Evolutionary conservation across 2,797 vertebrate species (phyloP), one percentile per base, ranked within the genome.

Genomic region (Carcharodon carcharias): DNA sequence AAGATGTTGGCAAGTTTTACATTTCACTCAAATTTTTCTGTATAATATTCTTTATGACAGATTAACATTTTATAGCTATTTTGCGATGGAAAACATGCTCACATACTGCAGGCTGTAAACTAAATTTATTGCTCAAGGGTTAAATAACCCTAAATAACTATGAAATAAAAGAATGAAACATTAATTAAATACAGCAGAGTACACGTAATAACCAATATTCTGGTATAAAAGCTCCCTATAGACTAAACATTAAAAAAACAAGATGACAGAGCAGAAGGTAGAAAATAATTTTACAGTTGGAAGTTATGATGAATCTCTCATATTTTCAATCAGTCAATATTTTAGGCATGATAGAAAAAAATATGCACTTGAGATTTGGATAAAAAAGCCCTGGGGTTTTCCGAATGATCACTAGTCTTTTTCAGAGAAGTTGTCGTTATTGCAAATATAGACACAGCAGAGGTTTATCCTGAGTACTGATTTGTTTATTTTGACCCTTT

Each of bases 61-160:
- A 95, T 95, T 73, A 95, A 77, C 94, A 77, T 95, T 73, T 95
- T 71, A 93, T 93, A 67, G 91, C 63, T 93, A 95, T 77, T 95
- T 77, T 95, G 94, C 94, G 73, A 56, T 56, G 54, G 94, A 77
- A 73, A 77, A 54, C 45, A 54, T 77, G 28, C 69, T 95, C 26
- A 95, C 50, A 56, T 56, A 35, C 54, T 58, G 50, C 69, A 73
- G 94, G 40, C 94, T 95, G 69, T 95, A 95, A 95, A 95, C 69
- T 58, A n/a, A 71, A 73, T 73, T 54, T 95, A 71, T 77, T 95
- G 71, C 26, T 71, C 71, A 95, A 71, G 97, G 98, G 96, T 97
- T 98, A 97, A 97, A 97, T 96, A 97, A 97, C 98, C 97, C 97
- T 98, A 98, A 98, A 98, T 98, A 98, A 98, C 97, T 96, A 96